Percentiles rank a stretch among this genome's conserved stretches.
Evolutionary conservation across 1,140 invertebrate species (phyloP).

Genomic region (Nymphalis io): DNA sequence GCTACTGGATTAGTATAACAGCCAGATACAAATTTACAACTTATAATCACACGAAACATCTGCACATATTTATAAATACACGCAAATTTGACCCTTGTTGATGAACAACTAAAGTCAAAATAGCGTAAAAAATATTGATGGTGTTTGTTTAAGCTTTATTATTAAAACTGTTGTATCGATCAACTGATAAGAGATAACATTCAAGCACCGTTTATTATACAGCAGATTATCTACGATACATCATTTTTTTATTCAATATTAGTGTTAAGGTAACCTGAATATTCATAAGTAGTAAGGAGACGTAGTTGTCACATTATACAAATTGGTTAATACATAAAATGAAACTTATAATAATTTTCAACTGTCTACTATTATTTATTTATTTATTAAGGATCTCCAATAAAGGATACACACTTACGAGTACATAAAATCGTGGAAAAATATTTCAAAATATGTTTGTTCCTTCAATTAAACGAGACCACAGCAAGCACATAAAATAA

Average conservation of each 20-base stretch:
- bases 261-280: neutral
- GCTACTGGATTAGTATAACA: too few relatives aligned
- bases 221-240: slow-evolving; percentile 7
- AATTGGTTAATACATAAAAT: too few relatives aligned
- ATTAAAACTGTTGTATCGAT: slow-evolving; percentile 28
- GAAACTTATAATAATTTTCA: too few relatives aligned
- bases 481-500: too few relatives aligned
- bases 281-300: neutral
- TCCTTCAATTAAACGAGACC: too few relatives aligned
- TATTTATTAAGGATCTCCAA: too few relatives aligned
- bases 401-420: too few relatives aligned
- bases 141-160: neutral
- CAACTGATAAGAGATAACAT: slow-evolving; percentile 28
- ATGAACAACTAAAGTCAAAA: neutral
- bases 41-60: neutral
- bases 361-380: too few relatives aligned
- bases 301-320: too few relatives aligned
- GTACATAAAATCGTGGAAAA: too few relatives aligned
- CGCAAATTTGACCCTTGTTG: neutral
- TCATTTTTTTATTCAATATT: neutral
- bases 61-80: neutral
- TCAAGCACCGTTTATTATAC: slow-evolving; percentile 21
- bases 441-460: too few relatives aligned
- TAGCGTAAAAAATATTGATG: neutral
- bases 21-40: neutral